Conservation (phyloP, 2,113 vertebrate genomes). For the Anolis sagrei region DNA sequence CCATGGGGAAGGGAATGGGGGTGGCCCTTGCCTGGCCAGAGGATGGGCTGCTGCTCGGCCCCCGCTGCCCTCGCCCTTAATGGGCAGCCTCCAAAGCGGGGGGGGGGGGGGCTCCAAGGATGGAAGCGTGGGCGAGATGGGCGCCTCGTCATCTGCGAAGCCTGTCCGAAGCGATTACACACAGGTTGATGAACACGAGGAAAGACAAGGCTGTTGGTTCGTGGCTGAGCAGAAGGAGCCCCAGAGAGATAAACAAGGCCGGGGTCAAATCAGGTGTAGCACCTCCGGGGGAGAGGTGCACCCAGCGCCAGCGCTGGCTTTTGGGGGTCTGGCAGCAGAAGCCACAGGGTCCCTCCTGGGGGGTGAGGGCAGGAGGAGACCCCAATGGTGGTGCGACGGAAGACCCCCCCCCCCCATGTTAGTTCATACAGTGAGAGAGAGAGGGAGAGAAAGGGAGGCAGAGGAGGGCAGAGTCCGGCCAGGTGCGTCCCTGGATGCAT, state of each 20-base stretch:
- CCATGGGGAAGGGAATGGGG: not conserved
- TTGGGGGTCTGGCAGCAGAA: too few species aligned
- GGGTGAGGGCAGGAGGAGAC: not conserved
- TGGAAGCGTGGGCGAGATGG: not conserved
- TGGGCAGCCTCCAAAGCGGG: too few species aligned
- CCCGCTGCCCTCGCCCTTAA: too few species aligned
- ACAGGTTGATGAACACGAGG: not conserved
- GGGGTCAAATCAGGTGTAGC: not conserved
- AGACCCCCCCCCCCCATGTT: not conserved
- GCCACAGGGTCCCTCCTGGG: too few species aligned
- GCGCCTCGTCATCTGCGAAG: not conserved
- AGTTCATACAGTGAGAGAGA: not conserved
- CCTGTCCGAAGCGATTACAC: not conserved
- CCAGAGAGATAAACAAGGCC: not conserved
- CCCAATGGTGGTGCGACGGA: constrained; percentile 12
- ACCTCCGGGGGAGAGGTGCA: not conserved
- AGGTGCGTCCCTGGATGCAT: constrained; percentile 64
- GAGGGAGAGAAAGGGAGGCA: not conserved
- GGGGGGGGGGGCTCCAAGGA: too few species aligned
- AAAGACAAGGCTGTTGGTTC: not conserved
- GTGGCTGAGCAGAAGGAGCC: not conserved
- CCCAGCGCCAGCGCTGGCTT: too few species aligned
- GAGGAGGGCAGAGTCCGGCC: not conserved
- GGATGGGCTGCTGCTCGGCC: too few species aligned
- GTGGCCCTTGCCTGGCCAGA: not conserved